Evolutionary conservation across 2,113 vertebrate genomes (phyloP).

Genomic region (Picathartes gymnocephalus): DNA sequence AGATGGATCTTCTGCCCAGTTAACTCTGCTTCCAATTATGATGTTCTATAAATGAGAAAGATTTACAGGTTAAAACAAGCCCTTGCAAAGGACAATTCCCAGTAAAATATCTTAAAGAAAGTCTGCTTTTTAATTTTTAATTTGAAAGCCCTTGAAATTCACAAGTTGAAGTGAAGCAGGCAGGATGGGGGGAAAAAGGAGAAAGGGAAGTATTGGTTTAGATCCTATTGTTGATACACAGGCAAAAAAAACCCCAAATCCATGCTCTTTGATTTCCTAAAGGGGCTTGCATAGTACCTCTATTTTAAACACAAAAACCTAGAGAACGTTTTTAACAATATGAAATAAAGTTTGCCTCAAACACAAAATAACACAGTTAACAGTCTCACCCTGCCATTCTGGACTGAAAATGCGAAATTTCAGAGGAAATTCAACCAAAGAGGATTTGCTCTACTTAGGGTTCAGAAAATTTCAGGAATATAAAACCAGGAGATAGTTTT

Average conservation of each 20-base stretch:
- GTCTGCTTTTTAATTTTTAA: background rate
- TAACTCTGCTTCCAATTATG: constrained; percentile 65
- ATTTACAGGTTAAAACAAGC: background rate
- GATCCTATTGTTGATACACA: background rate
- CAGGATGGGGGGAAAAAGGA: background rate
- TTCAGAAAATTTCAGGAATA: background rate
- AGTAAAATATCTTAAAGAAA: background rate
- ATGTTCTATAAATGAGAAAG: constrained; percentile 59
- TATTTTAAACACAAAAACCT: background rate
- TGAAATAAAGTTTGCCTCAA: background rate
- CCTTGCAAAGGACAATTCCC: background rate
- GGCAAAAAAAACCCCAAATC: background rate
- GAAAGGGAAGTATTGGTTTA: background rate
- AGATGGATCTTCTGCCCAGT: constrained; percentile 73
- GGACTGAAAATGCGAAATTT: background rate
- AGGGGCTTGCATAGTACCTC: background rate
- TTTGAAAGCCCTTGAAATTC: background rate
- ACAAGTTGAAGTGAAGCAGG: background rate
- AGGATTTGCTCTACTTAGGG: background rate
- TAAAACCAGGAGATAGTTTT: background rate
- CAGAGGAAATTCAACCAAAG: background rate
- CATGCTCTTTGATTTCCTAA: background rate
- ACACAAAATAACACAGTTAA: background rate
- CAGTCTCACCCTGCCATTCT: background rate
- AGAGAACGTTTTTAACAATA: background rate